Evolutionary conservation across 53 echinoderm and acorn worm genomes (phyloP).

Genomic region (Crossaster papposus): DNA sequence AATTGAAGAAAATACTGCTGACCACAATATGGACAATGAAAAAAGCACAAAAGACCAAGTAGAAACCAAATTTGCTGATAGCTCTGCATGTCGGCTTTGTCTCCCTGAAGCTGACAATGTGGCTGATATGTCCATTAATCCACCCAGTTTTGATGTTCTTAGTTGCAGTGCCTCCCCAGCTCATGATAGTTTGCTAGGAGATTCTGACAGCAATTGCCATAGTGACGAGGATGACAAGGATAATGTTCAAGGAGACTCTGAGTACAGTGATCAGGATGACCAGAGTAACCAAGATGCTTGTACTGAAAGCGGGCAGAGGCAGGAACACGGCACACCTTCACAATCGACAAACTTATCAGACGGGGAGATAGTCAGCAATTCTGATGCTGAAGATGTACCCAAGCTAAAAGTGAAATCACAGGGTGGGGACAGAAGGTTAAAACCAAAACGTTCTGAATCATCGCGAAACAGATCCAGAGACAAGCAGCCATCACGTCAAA

Average conservation of each 20-base stretch:
- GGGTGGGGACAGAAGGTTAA: background rate
- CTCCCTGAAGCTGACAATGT: background rate
- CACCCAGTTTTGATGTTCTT: constrained; percentile 5
- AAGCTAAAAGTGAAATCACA: background rate
- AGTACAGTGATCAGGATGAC: background rate
- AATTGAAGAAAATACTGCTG: background rate
- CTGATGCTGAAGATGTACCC: constrained; percentile 3
- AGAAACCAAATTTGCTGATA: background rate
- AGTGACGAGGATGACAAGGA: constrained; percentile 9
- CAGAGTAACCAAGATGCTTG: background rate
- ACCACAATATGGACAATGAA: background rate
- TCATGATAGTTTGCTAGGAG: constrained; percentile 14
- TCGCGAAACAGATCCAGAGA: background rate
- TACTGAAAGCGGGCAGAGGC: background rate
- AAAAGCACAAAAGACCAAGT: background rate
- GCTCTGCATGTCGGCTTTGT: background rate
- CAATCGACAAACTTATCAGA: constrained; percentile 22
- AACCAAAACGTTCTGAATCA: background rate
- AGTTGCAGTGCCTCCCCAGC: constrained; percentile 48
- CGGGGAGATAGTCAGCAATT: constrained; percentile 40
- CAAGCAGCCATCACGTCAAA: background rate
- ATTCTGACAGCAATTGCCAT: constrained; percentile 19
- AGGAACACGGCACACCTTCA: background rate
- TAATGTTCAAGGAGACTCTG: background rate
- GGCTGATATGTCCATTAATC: constrained; percentile 32